Evolutionary conservation across 1,140 invertebrate species (phyloP), one percentile per base, ranked within the genome.

Genomic region (Coptotermes formosanus): DNA sequence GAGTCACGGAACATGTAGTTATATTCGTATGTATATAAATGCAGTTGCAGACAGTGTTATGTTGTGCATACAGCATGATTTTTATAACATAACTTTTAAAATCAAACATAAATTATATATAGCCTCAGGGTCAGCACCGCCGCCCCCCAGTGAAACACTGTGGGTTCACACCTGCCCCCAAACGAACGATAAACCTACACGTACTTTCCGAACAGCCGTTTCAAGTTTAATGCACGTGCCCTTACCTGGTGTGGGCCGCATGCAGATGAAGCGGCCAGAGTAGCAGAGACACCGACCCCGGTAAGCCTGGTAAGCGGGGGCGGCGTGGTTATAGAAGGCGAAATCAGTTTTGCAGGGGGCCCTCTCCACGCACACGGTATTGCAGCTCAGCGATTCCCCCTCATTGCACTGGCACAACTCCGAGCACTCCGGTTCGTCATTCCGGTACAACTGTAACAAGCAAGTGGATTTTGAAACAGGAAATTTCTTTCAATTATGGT

Each of bases 231-330:
- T 14, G 55, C 6, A 7, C 3, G n/a, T 32, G 2, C 0, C 82
- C 90, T 94, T 92, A 95, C 96, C 95, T 88, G 95, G 95, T 87
- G 94, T 94, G 86, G 97, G 97, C 89, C 96, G 94, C 95, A 97
- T 97, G 91, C 96, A 97, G 91, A 97, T 97, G 91, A 98, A 97
- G 87, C 94, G 94, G 48, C 96, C 96, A 55, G 96, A 97, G 91
- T 97, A 97, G 91, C 97, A 98, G 87, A 97, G 94, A 91, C 97
- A 98, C 84, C 96, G 94, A 23, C 97, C 97, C 21, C 97, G 92
- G 90, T 95, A 96, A 38, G 97, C 96, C 90, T 97, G 96, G 91
- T 97, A 97, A 86, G 96, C 95, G 12, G 97, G 96, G 7, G 96
- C 95, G 32, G 95, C 95, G 91, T 97, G 97, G 90, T 96, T 96